phyloP scores from a whole-genome alignment of 2,113 vertebrate genomes.

The Mormyrus iriodes region DNA sequence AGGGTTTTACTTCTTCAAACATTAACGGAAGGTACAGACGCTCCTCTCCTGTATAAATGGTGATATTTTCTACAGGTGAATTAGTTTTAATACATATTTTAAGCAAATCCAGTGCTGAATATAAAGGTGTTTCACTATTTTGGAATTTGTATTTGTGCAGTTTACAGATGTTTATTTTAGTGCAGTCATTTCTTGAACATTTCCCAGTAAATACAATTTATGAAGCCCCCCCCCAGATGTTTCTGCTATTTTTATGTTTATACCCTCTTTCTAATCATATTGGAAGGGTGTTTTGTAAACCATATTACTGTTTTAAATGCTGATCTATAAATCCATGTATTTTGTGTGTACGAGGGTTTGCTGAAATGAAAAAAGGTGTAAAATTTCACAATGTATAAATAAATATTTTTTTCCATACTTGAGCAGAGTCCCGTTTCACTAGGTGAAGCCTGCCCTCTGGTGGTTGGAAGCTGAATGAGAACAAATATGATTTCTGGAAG shows the following conservation, averaged over 20 bases:
- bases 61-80: neutral
- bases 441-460: neutral
- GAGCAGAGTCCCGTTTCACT: neutral
- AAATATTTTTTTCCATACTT: neutral
- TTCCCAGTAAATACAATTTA: conserved; percentile 6
- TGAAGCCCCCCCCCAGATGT: neutral
- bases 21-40: neutral
- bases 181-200: neutral
- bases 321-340: neutral
- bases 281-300: neutral
- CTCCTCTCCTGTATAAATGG: neutral
- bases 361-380: neutral
- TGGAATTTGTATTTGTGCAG: neutral
- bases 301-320: neutral
- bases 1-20: neutral
- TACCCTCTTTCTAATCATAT: neutral
- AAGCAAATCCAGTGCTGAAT: neutral
- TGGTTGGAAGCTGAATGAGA: neutral
- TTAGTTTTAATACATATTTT: conserved; percentile 5
- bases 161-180: neutral
- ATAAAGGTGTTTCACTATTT: neutral
- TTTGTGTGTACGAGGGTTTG: neutral
- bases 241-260: neutral
- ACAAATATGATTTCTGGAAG: neutral
- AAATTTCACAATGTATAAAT: neutral